phyloP scores from a whole-genome alignment of 2,888 invertebrate genomes.

The Drosophila parthenogenetica region DNA sequence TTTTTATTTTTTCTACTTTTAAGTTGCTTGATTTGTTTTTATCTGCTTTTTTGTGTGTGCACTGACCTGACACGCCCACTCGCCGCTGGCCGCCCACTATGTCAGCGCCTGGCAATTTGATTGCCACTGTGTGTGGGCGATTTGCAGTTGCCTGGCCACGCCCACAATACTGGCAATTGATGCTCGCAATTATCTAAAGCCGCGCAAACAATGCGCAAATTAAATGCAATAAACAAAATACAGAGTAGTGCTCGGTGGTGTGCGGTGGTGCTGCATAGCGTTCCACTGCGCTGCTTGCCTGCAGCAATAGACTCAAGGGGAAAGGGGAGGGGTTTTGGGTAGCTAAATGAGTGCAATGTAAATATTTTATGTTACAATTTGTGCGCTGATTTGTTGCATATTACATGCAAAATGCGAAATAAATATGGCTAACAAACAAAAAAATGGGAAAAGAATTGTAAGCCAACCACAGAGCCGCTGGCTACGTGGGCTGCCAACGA shows the following conservation, averaged over 20 bases:
- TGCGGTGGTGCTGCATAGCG: neutral
- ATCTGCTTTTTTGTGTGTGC: slow-evolving; percentile 25
- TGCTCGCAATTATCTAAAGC: slow-evolving; percentile 78
- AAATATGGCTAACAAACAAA: neutral
- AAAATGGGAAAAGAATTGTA: neutral
- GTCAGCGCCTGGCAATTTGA: slow-evolving; percentile 72
- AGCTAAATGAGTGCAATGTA: slow-evolving; percentile 48
- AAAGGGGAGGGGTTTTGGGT: neutral
- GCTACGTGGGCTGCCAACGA: slow-evolving; percentile 64
- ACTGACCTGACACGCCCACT: slow-evolving; percentile 58
- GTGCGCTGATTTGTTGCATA: slow-evolving; percentile 77
- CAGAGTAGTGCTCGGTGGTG: slow-evolving; percentile 9
- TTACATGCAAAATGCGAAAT: slow-evolving; percentile 49
- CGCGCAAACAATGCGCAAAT: slow-evolving; percentile 76
- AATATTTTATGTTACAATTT: slow-evolving; percentile 79
- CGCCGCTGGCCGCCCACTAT: slow-evolving; percentile 48
- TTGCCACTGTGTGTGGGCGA: slow-evolving; percentile 71
- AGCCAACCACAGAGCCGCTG: slow-evolving; percentile 57
- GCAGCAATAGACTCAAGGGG: neutral
- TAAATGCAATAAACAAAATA: slow-evolving; percentile 76
- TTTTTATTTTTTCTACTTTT: slow-evolving; percentile 31
- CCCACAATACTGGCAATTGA: slow-evolving; percentile 60
- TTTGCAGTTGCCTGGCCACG: slow-evolving; percentile 21
- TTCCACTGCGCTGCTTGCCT: neutral
- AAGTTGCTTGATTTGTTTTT: slow-evolving; percentile 13